Percentiles rank a stretch among this genome's conserved stretches.
Evolutionary conservation across 2,797 vertebrate genomes (phyloP).

Genomic region (Rhynchotus rufescens): DNA sequence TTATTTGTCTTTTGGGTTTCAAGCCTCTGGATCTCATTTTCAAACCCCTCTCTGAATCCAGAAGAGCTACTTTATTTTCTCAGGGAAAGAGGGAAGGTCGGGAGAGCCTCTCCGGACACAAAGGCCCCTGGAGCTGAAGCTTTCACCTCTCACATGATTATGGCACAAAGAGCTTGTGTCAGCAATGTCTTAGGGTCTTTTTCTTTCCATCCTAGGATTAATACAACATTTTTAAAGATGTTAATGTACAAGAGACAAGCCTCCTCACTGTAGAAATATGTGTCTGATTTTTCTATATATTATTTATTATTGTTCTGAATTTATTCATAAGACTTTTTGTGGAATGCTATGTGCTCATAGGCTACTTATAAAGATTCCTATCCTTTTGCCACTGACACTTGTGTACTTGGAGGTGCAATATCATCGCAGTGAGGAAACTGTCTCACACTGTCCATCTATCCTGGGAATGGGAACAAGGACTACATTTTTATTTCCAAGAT

Average conservation of each 20-base stretch:
- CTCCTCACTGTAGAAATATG: neutral
- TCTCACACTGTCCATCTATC: neutral
- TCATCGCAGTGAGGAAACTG: neutral
- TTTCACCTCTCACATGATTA: neutral
- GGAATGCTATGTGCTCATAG: neutral
- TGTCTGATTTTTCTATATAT: neutral
- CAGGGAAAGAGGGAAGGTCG: neutral
- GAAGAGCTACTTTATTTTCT: neutral
- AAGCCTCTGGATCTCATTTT: conserved; percentile 7
- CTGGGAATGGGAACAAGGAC: neutral
- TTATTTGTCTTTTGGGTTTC: conserved; percentile 46
- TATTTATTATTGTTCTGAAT: neutral
- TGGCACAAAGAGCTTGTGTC: neutral
- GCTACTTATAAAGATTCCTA: neutral
- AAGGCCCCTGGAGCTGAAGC: neutral
- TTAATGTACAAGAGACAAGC: rapidly evolving
- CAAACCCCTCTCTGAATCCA: neutral
- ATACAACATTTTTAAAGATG: neutral
- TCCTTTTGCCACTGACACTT: neutral
- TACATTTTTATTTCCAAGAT: neutral
- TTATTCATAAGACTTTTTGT: neutral
- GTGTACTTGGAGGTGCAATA: neutral
- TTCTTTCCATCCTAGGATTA: neutral
- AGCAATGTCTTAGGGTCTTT: neutral
- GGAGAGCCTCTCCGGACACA: neutral